Percentiles rank a stretch among this genome's conserved stretches.
These are phyloP conservation scores for Drosophila pseudoananassae DNA, from an alignment of 1,140 invertebrate species.

Conservation along the genomic window DNA sequence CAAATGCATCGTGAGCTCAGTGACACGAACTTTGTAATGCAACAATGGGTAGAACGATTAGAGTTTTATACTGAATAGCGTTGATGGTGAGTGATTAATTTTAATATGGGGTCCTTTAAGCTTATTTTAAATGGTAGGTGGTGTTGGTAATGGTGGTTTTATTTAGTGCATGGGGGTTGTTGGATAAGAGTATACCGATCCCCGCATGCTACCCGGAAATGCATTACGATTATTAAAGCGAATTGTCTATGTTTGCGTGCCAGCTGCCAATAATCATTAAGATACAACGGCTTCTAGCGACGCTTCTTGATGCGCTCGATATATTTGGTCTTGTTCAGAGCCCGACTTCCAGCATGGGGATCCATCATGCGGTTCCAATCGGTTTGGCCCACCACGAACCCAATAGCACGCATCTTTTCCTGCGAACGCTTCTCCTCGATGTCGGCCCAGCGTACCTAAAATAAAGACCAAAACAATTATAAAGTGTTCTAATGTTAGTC, in stretches of 20 bases:
- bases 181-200: not conserved
- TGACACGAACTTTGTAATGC: constrained; percentile 22
- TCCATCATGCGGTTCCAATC: constrained; percentile 98
- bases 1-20: not conserved
- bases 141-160: constrained; percentile 2
- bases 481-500: too few species aligned
- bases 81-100: constrained; percentile 16
- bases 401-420: constrained; percentile 95
- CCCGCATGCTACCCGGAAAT: not conserved
- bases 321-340: constrained; percentile 97
- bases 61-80: constrained; percentile 24
- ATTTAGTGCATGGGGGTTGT: not conserved
- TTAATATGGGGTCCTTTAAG: constrained; percentile 15
- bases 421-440: constrained; percentile 95
- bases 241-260: constrained; percentile 12
- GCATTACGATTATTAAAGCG: not conserved
- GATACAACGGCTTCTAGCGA: constrained; percentile 29
- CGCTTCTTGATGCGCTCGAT: constrained; percentile 87
- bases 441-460: constrained; percentile 98
- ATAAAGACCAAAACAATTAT: constrained; percentile 6
- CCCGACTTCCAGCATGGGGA: constrained; percentile 93
- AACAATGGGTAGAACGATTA: constrained; percentile 6
- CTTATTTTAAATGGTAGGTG: not conserved
- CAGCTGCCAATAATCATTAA: constrained; percentile 1
- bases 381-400: constrained; percentile 97